Evolutionary conservation across 35 echinoderm and acorn worm species (phyloP), one percentile per base, ranked within the genome.

Genomic region (Ophiothrix spiculata): DNA sequence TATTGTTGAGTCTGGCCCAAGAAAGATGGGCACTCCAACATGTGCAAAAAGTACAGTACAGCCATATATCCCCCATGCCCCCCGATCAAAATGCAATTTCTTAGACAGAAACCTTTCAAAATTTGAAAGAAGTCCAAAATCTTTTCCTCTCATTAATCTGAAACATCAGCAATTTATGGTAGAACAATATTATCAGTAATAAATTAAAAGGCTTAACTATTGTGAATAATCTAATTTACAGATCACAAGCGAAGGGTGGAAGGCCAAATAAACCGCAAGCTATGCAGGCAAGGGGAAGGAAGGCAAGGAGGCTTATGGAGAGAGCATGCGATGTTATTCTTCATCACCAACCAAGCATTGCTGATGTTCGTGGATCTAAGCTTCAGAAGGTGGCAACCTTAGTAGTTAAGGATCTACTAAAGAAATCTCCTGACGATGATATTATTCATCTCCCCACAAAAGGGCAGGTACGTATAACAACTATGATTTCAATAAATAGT

Each of bases 211-310:
- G n/a, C n/a, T n/a, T n/a, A n/a, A n/a, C n/a, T n/a, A n/a, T n/a
- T n/a, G n/a, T n/a, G n/a, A n/a, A n/a, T n/a, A n/a, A n/a, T 69
- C 23, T 69, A n/a, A 15, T 69, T 69, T 69, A 69, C 60, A 69
- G 60, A 69, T 15, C 25, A 28, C 60, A 69, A 69, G 60, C 60
- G 29, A 69, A 69, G 29, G 60, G 60, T 25, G 60, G 60, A 2
- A 10, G 60, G 29, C 60, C 8, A 15, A 4, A 1, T 25, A 69
- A 69, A n/a, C 29, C 4, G 16, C 60, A 69, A 28, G 29, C 17
- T 4, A 69, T 4, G 60, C 16, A 15, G 23, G 60, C 60, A 15
- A 69, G 3, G 29, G 29, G 23, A 28, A 15, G 60, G 29, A 69
- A 69, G 60, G 4, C 60, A 4, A 15, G 60, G 16, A 69, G 29